Evolutionary conservation across 2,797 vertebrate species (phyloP), one percentile per base, ranked within the genome.

Genomic region (Pyrocephalus nanus): DNA sequence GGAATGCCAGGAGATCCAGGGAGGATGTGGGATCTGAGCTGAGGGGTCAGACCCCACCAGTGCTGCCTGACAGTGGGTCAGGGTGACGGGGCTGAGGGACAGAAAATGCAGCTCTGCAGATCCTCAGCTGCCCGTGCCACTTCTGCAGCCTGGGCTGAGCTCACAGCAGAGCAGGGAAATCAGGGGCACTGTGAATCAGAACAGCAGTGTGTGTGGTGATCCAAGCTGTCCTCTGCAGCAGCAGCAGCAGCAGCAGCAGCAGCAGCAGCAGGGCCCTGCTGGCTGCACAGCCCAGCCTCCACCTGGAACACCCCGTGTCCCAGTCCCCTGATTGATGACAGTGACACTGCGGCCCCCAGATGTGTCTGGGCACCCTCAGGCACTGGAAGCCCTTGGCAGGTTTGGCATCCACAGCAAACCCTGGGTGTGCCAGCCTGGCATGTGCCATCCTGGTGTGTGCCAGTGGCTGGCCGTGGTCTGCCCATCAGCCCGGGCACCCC

Each of bases 331-430:
- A 38, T 18, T 3, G 4, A 6, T n/a, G 4, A 12, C 3, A 4
- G 67, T 5, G 17, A 19, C 3, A 5, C 53, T 21, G 1, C 10
- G 0, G 18, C 13, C 9, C 25, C 67, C 22, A 7, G 23, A 4
- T 3, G n/a, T 12, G 29, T 5, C 38, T 23, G 40, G 54, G 13
- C 5, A 5, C 48, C 48, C 15, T 0, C 48, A n/a, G 55, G 1
- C 3, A 0, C 42, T 11, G 43, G 0, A 6, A 17, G 32, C 7
- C 3, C 61, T 16, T 8, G 55, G 58, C 25, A 20, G 12, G 19
- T 5, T 2, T 22, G 7, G 40, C 5, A 27, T 1, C 15, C 0
- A 0, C n/a, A 9, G 20, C 29, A 2, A 12, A 3, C 5, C 65
- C 30, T 1, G 3, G 3, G 32, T 2, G 3, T 16, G 77, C 12